Evolutionary conservation across 2,113 vertebrate species (phyloP).

Genomic region (Triplophysa siluroides): DNA sequence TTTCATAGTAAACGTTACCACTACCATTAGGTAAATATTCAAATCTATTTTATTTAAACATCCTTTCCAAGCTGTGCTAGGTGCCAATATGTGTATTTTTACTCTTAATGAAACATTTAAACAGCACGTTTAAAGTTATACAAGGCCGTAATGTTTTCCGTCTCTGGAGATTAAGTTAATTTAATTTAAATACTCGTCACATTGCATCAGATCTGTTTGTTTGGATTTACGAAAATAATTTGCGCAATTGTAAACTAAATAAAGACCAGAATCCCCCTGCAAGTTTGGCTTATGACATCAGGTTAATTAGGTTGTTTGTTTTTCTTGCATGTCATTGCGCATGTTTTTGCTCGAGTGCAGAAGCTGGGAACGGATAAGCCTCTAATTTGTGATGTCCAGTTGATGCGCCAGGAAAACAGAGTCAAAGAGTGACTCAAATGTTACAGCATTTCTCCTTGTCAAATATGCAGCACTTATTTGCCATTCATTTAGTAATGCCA

Average conservation of each 20-base stretch:
- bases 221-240: background rate
- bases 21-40: slow-evolving; percentile 26
- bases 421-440: slow-evolving; percentile 21
- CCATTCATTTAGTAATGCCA: background rate
- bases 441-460: slow-evolving; percentile 27
- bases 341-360: background rate
- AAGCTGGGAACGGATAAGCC: background rate
- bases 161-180: background rate
- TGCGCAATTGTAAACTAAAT: background rate
- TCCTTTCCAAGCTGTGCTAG: slow-evolving; percentile 7
- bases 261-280: background rate
- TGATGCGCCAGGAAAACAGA: background rate
- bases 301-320: background rate
- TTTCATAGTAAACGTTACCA: background rate
- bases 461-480: background rate
- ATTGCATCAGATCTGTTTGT: background rate
- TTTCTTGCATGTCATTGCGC: background rate
- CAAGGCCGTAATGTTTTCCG: background rate
- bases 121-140: background rate
- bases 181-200: background rate
- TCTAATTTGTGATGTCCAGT: background rate
- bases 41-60: background rate
- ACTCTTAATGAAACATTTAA: background rate
- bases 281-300: background rate
- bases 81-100: slow-evolving; percentile 13